Evolutionary conservation across 2,888 invertebrate genomes (phyloP).

Genomic region (Pardosa pseudoannulata): DNA sequence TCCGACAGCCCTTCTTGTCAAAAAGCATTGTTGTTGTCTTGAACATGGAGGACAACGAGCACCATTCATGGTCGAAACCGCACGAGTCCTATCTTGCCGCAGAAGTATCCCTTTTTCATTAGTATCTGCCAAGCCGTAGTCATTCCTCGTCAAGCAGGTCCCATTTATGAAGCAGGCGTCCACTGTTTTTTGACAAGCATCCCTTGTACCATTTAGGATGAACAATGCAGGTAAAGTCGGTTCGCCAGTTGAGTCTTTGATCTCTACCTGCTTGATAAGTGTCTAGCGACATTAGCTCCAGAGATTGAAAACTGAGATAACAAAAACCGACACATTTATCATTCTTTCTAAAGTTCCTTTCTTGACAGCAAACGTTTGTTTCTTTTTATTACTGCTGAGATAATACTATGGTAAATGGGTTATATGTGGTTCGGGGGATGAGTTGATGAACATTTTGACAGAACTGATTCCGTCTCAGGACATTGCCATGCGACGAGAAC

Average conservation of each 20-base stretch:
- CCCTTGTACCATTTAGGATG: not conserved
- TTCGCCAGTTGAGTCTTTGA: slow-evolving; percentile 23
- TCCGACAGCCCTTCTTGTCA: not conserved
- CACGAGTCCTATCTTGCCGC: not conserved
- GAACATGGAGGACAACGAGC: not conserved
- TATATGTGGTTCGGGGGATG: not conserved
- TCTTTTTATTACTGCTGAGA: slow-evolving; percentile 24
- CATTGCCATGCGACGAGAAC: not conserved
- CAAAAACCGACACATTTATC: slow-evolving; percentile 44
- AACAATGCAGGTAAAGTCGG: slow-evolving; percentile 37
- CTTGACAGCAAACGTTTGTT: slow-evolving; percentile 52
- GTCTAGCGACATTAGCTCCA: slow-evolving; percentile 46
- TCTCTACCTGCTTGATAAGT: slow-evolving; percentile 36
- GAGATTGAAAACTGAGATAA: slow-evolving; percentile 50
- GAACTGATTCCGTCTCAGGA: not conserved
- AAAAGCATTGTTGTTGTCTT: not conserved
- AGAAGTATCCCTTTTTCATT: not conserved
- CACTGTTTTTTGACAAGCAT: slow-evolving; percentile 10
- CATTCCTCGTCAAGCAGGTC: not conserved
- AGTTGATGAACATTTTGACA: not conserved
- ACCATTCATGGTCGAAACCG: not conserved
- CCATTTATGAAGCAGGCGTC: slow-evolving; percentile 12
- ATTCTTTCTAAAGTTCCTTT: slow-evolving; percentile 35
- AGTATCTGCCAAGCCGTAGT: not conserved
- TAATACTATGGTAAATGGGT: not conserved